Evolutionary conservation across 2,113 vertebrate genomes (phyloP).

Genomic region (Otis tarda): DNA sequence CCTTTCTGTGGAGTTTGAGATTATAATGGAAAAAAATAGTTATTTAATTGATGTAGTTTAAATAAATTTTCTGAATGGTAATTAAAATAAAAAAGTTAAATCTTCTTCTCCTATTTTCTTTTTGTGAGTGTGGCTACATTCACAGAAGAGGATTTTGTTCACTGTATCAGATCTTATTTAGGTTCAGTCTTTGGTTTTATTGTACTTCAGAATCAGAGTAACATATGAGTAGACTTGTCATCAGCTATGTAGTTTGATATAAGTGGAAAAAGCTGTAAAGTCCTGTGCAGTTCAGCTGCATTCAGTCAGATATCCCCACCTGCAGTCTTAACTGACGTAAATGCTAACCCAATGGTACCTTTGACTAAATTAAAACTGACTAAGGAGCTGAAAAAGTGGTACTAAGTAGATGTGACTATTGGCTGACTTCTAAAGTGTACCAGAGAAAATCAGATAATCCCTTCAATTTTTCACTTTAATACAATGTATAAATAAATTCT

Average conservation of each 20-base stretch:
- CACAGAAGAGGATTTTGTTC: background rate
- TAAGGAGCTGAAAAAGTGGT: background rate
- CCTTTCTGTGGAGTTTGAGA: accelerated
- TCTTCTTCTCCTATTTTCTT: background rate
- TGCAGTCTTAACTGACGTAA: background rate
- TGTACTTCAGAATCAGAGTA: background rate
- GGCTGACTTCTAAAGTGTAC: background rate
- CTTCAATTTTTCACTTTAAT: background rate
- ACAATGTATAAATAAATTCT: background rate
- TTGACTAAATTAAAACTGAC: conserved; percentile 15
- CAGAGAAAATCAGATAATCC: background rate
- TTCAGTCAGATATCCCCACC: background rate
- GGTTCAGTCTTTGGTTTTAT: background rate
- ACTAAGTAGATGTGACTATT: background rate
- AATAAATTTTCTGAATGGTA: background rate
- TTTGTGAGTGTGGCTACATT: background rate
- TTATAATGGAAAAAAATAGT: background rate
- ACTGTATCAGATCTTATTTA: background rate
- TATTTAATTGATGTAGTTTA: background rate
- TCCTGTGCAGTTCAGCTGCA: background rate
- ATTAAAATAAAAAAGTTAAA: background rate
- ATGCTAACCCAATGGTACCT: background rate
- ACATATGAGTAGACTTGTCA: background rate
- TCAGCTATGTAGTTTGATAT: background rate
- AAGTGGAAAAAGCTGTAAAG: background rate